Evolutionary conservation across 2,888 invertebrate genomes (phyloP).

Genomic region (Catocala nupta): DNA sequence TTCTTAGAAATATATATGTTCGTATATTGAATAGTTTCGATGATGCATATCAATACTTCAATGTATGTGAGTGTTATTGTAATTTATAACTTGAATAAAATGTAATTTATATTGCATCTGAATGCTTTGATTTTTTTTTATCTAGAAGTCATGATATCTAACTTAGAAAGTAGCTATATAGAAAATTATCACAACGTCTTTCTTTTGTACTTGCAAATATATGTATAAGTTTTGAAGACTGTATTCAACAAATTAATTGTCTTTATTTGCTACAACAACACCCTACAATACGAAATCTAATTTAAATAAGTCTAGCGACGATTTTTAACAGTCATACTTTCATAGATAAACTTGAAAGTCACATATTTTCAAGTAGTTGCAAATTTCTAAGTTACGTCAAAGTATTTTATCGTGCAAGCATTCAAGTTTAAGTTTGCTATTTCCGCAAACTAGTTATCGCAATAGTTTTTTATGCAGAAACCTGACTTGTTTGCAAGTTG

Average conservation of each 20-base stretch:
- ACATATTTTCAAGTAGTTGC: conserved; percentile 1
- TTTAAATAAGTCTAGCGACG: no score
- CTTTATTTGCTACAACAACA: no score
- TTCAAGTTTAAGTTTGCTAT: conserved; percentile 31
- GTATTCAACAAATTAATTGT: background rate
- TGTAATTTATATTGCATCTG: conserved; percentile 4
- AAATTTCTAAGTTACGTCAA: conserved; percentile 2
- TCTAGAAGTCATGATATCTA: background rate
- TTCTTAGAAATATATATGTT: conserved; percentile 61
- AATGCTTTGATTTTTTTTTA: background rate
- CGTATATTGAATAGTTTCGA: conserved; percentile 54
- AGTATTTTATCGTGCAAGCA: conserved; percentile 11
- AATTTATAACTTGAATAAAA: conserved; percentile 27
- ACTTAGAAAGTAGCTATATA: background rate
- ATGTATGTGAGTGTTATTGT: conserved; percentile 51
- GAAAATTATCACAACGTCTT: background rate
- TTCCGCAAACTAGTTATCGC: conserved; percentile 22
- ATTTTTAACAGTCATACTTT: background rate
- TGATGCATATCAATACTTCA: conserved; percentile 71
- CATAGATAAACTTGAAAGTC: conserved; percentile 17
- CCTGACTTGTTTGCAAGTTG: conserved; percentile 7
- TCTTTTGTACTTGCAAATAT: background rate
- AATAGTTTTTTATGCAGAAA: conserved; percentile 16
- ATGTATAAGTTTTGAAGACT: conserved; percentile 1
- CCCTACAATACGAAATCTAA: no score